Base-by-base conservation (phyloP, 2,888 invertebrate genomes). In the Dynastes hyllus region DNA sequence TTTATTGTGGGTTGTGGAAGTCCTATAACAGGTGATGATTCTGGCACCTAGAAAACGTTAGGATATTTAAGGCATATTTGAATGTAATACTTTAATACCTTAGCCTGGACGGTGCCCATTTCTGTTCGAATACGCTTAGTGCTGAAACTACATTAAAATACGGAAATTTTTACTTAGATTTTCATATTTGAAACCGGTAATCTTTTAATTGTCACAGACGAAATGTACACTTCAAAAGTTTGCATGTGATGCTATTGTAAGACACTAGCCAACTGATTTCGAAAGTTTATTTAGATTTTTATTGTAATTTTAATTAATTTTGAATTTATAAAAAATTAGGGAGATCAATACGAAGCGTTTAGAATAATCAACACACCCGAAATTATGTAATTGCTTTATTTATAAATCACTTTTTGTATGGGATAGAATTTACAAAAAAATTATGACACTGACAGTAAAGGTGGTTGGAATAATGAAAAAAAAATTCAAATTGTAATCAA, bases 31-130 rank as follows among this genome's bases (percentile, higher is more conserved):
- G 86, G 37, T 86, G 87, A 11, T 61, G 71, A 3, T 50, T 37
- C 16, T 69, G 45, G 8, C 11, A 2, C 69, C 45, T 40, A 61
- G 11, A 61, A 63, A 75, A 37, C 5, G 5, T 4, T 58, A 5
- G 22, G 13, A 63, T n/a, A 32, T 11, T 63, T n/a, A 16, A 58
- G 22, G 16, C 0, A 16, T 53, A 4, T 58, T 58, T 22, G 16
- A 3, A 22, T 22, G 55, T 58, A 58, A 45, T 32, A 11, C 2
- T 84, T 82, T 84, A 58, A 58, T 85, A 89, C 90, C 86, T 90
- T 90, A 58, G 90, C 90, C 80, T 90, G 86, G 76, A 90, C 89
- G 75, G 86, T 88, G 79, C 90, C 90, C 90, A 90, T 90, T 82
- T 67, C 11, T 67, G 32, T 75, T 51, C 50, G 29, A 29, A 51